These are phyloP conservation scores for Sebastolobus alascanus DNA, from an alignment of 2,797 vertebrate genomes.

Conservation along the genomic window DNA sequence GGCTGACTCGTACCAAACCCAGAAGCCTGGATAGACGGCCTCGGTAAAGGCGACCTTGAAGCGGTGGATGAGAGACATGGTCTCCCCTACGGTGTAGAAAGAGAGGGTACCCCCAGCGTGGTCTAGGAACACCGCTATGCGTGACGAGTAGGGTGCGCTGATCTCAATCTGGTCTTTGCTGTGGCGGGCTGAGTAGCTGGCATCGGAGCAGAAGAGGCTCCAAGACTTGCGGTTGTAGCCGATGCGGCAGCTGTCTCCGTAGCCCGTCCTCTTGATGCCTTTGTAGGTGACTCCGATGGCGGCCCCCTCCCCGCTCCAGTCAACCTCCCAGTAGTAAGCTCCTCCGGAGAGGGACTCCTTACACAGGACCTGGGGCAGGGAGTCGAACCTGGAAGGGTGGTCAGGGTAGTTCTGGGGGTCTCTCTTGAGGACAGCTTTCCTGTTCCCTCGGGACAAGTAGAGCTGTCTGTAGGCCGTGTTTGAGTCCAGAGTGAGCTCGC, in stretches of 20 bases:
- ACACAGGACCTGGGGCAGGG: constrained; percentile 87
- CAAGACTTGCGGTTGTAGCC: constrained; percentile 90
- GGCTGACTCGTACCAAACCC: constrained; percentile 88
- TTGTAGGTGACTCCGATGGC: constrained; percentile 86
- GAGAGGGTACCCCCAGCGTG: constrained; percentile 83
- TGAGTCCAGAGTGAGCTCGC: constrained; percentile 84
- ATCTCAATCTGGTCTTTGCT: constrained; percentile 86
- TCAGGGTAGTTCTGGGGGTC: constrained; percentile 84
- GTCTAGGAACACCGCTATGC: constrained; percentile 89
- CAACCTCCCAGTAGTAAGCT: constrained; percentile 88
- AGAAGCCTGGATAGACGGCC: constrained; percentile 87
- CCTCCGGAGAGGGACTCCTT: constrained; percentile 82
- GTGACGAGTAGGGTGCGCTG: constrained; percentile 83
- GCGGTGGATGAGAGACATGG: constrained; percentile 87
- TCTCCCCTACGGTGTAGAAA: constrained; percentile 85
- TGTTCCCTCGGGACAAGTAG: constrained; percentile 85
- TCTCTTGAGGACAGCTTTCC: constrained; percentile 84
- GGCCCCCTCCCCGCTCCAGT: constrained; percentile 88
- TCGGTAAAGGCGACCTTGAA: constrained; percentile 86
- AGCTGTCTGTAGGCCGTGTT: constrained; percentile 88
- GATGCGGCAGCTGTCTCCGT: constrained; percentile 85
- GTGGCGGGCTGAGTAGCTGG: constrained; percentile 88
- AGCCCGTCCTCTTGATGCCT: constrained; percentile 86
- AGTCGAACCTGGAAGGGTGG: constrained; percentile 82
- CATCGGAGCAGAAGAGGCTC: constrained; percentile 88